These are phyloP conservation scores for Aromia moschata DNA, from an alignment of 2,888 invertebrate genomes.

Conservation along the genomic window DNA sequence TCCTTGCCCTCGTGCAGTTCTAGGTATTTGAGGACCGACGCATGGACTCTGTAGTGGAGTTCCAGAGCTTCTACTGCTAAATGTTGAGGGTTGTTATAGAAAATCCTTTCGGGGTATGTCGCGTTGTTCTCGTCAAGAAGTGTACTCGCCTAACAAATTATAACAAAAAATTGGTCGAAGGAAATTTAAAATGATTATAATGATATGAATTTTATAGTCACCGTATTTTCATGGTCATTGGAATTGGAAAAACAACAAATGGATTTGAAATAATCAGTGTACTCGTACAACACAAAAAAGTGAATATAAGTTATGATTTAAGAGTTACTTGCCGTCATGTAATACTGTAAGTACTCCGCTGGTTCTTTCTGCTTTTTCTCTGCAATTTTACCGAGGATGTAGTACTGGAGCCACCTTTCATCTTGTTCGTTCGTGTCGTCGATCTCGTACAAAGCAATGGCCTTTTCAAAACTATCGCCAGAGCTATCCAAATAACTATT, in stretches of 20 bases:
- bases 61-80: conserved; percentile 90
- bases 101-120: conserved; percentile 86
- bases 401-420: conserved; percentile 92
- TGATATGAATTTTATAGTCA: not conserved
- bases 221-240: too few relatives aligned
- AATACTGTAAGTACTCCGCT: conserved; percentile 79
- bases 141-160: conserved; percentile 70
- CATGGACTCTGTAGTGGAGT: conserved; percentile 84
- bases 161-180: too few relatives aligned
- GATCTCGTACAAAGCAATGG: conserved; percentile 70
- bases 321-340: conserved; percentile 71
- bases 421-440: conserved; percentile 72
- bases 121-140: conserved; percentile 83
- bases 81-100: conserved; percentile 83
- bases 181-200: not conserved
- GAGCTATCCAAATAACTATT: conserved; percentile 83
- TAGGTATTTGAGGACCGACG: conserved; percentile 87
- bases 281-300: too few relatives aligned
- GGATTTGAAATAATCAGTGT: too few relatives aligned
- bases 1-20: conserved; percentile 79
- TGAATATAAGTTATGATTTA: too few relatives aligned
- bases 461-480: conserved; percentile 79
- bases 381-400: conserved; percentile 94
- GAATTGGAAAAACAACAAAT: too few relatives aligned
- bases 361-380: conserved; percentile 86